Base-by-base conservation (phyloP, 2,797 vertebrate genomes). In the Sebastes hubbsi region DNA sequence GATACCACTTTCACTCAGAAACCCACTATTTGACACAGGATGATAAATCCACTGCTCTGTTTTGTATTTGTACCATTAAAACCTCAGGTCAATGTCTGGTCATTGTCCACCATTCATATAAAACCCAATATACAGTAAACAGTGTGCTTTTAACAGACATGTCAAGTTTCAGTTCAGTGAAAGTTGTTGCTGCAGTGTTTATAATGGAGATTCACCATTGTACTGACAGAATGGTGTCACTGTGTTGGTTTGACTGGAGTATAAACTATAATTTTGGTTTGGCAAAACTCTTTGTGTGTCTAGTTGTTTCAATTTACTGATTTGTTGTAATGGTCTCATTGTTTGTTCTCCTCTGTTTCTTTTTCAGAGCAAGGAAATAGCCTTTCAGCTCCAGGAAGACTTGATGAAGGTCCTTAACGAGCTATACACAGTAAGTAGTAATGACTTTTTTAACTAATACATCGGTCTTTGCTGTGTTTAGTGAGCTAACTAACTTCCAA, bases 341-440 rank as follows among this genome's bases (percentile, higher is more conserved):
- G 55, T 36, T 85, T 80, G 61, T 32, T 9, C 42, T 12, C 69
- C 16, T 82, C 2, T 78, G 6, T 87, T 87, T 87, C 38, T 75
- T 82, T 95, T 97, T 86, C 95, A 99, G 99, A 99, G 98, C 95
- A 99, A 99, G 95, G 99, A 99, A 94, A 99, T 99, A 87, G 97
- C 98, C 13, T 99, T 99, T 94, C 98, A 99, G 87, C 97, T 99
- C 80, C 98, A 99, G 87, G 99, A 99, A 92, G 99, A 99, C 94
- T 95, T 99, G 92, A 99, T 99, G 98, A 99, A 98, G 95, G 97
- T 99, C 91, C 97, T 99, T 81, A 99, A 99, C 20, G 99, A 99
- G 94, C 97, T 99, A 55, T 99, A 99, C 94, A 99, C 99, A 81
- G 99, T 99, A 96, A 99, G 98, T 95, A 93, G 24, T 72, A 30